Evolutionary conservation across 2,113 vertebrate genomes (phyloP).

Genomic region (Cyprinodon brontotheroides): DNA sequence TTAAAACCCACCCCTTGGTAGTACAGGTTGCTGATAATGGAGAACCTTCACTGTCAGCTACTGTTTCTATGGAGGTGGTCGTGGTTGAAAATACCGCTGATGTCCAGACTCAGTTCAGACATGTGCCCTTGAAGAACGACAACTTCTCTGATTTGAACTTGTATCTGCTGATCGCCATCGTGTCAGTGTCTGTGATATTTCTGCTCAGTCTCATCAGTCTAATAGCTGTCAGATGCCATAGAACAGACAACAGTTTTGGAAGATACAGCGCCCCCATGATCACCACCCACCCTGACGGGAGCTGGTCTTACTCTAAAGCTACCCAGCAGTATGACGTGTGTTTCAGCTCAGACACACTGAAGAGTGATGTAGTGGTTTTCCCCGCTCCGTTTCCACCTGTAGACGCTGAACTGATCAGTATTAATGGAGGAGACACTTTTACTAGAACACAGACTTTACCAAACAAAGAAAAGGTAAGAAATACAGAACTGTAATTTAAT

Average conservation of each 20-base stretch:
- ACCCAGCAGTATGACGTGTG: conserved; percentile 77
- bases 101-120: no score
- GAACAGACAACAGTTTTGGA: background rate
- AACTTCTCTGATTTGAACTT: no score
- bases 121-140: no score
- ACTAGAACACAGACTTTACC: conserved; percentile 71
- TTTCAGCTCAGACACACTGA: conserved; percentile 75
- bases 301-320: conserved; percentile 74
- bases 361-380: conserved; percentile 73
- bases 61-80: conserved; percentile 7
- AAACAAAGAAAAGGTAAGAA: conserved; percentile 62
- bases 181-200: no score
- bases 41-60: conserved; percentile 52
- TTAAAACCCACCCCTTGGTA: conserved; percentile 49
- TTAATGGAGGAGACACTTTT: conserved; percentile 67
- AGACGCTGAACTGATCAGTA: conserved; percentile 72
- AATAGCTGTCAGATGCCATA: conserved; percentile 5
- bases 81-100: no score
- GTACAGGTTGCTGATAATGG: conserved; percentile 48
- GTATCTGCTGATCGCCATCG: no score
- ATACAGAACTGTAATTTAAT: background rate
- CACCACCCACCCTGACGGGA: conserved; percentile 73
- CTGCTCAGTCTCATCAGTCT: no score
- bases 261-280: conserved; percentile 44
- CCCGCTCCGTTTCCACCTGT: conserved; percentile 51